Evolutionary conservation across 2,797 vertebrate species (phyloP).

Genomic region (Acipenser oxyrinchus): DNA sequence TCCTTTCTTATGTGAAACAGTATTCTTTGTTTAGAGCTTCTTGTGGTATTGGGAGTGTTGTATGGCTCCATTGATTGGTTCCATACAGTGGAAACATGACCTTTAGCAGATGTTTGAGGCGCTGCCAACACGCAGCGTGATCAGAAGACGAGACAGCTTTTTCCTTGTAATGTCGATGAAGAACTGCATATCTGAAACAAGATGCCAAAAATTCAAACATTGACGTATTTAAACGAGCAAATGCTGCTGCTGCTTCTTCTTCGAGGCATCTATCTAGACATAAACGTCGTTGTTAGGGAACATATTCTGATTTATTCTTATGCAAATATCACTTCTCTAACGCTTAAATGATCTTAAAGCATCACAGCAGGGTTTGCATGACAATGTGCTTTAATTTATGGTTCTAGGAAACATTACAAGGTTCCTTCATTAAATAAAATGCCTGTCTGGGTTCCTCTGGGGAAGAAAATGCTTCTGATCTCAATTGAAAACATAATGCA

Average conservation of each 20-base stretch:
- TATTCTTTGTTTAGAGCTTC: slow-evolving; percentile 65
- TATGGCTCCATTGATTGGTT: slow-evolving; percentile 87
- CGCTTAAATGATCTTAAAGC: slow-evolving; percentile 21
- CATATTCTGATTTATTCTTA: slow-evolving; percentile 24
- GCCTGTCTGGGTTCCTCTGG: slow-evolving; percentile 12
- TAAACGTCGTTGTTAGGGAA: slow-evolving; percentile 21
- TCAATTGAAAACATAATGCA: slow-evolving; percentile 14
- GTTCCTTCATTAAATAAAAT: slow-evolving; percentile 15
- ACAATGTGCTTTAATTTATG: slow-evolving; percentile 18
- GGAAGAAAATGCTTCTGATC: slow-evolving; percentile 21
- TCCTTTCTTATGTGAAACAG: slow-evolving; percentile 65
- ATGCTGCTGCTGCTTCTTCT: slow-evolving; percentile 14
- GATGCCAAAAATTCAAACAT: slow-evolving; percentile 26
- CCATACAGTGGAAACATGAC: slow-evolving; percentile 88
- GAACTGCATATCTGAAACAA: slow-evolving; percentile 42
- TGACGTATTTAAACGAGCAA: slow-evolving; percentile 32
- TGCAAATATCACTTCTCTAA: slow-evolving; percentile 16
- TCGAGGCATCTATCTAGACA: slow-evolving; percentile 15
- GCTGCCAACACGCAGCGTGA: slow-evolving; percentile 58
- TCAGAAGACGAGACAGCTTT: slow-evolving; percentile 63
- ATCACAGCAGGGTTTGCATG: slow-evolving; percentile 19
- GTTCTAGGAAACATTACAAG: slow-evolving; percentile 26
- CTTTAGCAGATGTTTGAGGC: slow-evolving; percentile 92
- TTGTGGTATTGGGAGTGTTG: slow-evolving; percentile 58
- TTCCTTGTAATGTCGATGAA: slow-evolving; percentile 54